Evolutionary conservation across 2,888 invertebrate genomes (phyloP), one percentile per base, ranked within the genome.

Genomic region (Lutraria lutraria): DNA sequence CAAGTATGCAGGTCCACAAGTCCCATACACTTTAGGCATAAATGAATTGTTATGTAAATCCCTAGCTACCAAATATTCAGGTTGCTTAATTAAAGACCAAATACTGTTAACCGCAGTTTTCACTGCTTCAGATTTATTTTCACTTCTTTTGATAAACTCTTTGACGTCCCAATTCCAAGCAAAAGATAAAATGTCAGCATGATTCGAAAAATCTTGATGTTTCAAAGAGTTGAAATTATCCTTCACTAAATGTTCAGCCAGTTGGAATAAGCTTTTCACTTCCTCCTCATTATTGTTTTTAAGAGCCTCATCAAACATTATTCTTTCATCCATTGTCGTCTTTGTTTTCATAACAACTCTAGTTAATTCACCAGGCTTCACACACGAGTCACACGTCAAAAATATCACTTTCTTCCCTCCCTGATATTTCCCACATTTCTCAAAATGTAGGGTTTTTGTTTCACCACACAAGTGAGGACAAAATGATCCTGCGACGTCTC

Each of bases 1-100:
- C 25, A 97, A 97, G 96, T 97, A 98, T 94, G 98, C 97, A 6
- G 97, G 97, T 0, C 98, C 98, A 96, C 98, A 98, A 0, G 97
- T 97, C 12, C 98, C 98, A 81, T 97, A 96, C 53, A 98, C 95
- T 93, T 97, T 97, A 0, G 98, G 98, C 94, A 98, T 98, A 82
- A 98, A 97, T 91, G 97, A 97, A 93, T 97, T 97, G 90, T 97
- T 97, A 60, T 97, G 97, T 96, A 97, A 97, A 83, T 98, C 96
- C 80, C 97, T 97, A 60, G 97, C 97, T 82, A 98, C 96, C 4
- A 98, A 95, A 96, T 98, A 98, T 95, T 98, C 98, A 95, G 97
- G 97, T 94, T 98, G 97, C 95, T 98, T 97, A 0, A 98, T 94
- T 43, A 98, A 96, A 79, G 97, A 96, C 98, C 98, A 98, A 10